A percentile compares a stretch with the other conserved stretches of the same genome.
Evolutionary conservation across 2,888 invertebrate genomes (phyloP).

Genomic region (Patella pellucida): DNA sequence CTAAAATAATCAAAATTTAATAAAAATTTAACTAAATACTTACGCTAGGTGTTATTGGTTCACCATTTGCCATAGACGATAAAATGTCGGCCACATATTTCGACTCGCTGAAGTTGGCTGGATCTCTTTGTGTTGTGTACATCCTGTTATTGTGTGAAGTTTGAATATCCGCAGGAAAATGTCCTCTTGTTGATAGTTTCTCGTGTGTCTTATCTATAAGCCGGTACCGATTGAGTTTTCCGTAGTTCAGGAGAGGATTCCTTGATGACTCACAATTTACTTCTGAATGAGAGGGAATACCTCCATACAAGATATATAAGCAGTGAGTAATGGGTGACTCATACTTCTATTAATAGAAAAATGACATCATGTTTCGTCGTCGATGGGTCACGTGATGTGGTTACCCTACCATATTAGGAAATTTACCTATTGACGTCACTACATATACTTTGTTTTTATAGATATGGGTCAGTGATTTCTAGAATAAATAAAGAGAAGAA

Average conservation of each 20-base stretch:
- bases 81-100: slow-evolving; percentile 70
- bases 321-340: slow-evolving; percentile 5
- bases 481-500: not conserved
- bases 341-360: slow-evolving; percentile 3
- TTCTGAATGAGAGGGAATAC: slow-evolving; percentile 46
- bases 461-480: not conserved
- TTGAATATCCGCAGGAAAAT: no score
- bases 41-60: slow-evolving; percentile 37
- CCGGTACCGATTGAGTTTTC: slow-evolving; percentile 13
- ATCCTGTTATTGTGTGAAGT: not conserved
- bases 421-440: not conserved
- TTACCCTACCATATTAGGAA: not conserved
- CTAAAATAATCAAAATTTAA: no score
- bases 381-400: not conserved
- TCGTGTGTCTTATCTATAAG: not conserved
- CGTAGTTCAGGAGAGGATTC: slow-evolving; percentile 31
- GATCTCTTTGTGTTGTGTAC: slow-evolving; percentile 18
- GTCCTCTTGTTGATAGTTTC: no score
- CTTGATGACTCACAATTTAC: slow-evolving; percentile 46
- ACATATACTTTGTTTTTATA: not conserved
- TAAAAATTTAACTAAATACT: slow-evolving; percentile 19
- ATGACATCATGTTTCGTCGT: not conserved
- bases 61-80: slow-evolving; percentile 68
- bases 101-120: slow-evolving; percentile 54
- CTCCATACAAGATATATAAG: slow-evolving; percentile 24